Evolutionary conservation across 2,888 invertebrate genomes (phyloP).

Genomic region (Laspeyria flexula): DNA sequence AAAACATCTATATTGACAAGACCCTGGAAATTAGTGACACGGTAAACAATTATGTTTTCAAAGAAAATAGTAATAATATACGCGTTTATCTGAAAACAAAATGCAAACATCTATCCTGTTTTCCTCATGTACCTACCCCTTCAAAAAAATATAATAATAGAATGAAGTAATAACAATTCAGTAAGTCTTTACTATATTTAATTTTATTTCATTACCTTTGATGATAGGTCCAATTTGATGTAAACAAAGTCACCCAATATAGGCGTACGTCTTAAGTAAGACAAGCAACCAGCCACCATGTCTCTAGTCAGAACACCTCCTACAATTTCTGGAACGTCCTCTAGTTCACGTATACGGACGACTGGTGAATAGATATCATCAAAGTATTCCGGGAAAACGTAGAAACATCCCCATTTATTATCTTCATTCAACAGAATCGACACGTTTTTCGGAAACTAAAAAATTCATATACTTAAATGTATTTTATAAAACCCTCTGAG

Average conservation of each 20-base stretch:
- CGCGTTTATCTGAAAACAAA: no score
- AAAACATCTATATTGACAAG: slow-evolving; percentile 81
- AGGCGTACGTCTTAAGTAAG: slow-evolving; percentile 83
- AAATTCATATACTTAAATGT: slow-evolving; percentile 11
- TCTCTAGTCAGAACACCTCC: slow-evolving; percentile 82
- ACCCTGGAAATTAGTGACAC: no score
- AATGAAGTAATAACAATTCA: no score
- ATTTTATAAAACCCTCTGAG: no score
- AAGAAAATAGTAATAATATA: no score
- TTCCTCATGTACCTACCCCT: no score
- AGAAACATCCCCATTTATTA: slow-evolving; percentile 77
- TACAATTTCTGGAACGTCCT: slow-evolving; percentile 66
- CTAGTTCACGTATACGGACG: slow-evolving; percentile 54
- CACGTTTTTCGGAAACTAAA: slow-evolving; percentile 67
- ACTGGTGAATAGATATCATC: slow-evolving; percentile 67
- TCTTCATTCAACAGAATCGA: slow-evolving; percentile 73
- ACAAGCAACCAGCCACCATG: slow-evolving; percentile 80
- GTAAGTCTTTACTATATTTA: no score
- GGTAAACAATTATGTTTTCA: no score
- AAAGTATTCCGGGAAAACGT: slow-evolving; percentile 74
- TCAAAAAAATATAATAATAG: no score
- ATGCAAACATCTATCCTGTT: no score
- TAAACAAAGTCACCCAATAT: slow-evolving; percentile 82
- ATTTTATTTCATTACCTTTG: slow-evolving; percentile 74
- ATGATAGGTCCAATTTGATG: slow-evolving; percentile 82